These are phyloP conservation scores for Dione vanillae DNA, from an alignment of 2,888 invertebrate genomes.

Conservation along the genomic window DNA sequence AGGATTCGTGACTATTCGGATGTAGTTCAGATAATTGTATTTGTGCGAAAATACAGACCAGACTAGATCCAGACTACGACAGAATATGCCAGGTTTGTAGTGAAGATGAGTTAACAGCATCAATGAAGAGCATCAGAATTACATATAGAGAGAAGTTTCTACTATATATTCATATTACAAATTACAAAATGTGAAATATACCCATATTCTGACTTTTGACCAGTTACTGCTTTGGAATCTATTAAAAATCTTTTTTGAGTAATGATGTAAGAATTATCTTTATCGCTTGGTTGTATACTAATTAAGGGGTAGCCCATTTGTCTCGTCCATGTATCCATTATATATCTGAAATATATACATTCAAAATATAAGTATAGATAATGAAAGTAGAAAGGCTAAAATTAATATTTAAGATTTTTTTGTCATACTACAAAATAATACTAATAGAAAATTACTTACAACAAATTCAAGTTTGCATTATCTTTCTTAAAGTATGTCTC, in stretches of 20 bases:
- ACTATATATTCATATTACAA: too few species aligned
- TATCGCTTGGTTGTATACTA: constrained; percentile 76
- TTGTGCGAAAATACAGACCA: too few species aligned
- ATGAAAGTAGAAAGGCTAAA: not conserved
- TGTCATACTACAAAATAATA: not conserved
- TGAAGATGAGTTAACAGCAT: too few species aligned
- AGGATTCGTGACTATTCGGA: too few species aligned
- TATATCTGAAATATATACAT: constrained; percentile 65
- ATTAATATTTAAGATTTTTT: too few species aligned
- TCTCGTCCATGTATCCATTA: constrained; percentile 95
- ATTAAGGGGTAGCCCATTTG: constrained; percentile 95
- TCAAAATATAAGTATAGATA: too few species aligned
- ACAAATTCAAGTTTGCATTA: constrained; percentile 80
- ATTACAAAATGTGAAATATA: constrained; percentile 58
- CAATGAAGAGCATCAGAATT: too few species aligned
- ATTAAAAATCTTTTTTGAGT: constrained; percentile 91
- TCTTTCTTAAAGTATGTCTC: constrained; percentile 80
- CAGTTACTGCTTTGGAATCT: constrained; percentile 85
- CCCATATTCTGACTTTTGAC: constrained; percentile 79
- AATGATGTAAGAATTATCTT: constrained; percentile 81
- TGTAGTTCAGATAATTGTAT: too few species aligned
- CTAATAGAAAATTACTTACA: constrained; percentile 59
- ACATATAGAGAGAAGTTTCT: too few species aligned
- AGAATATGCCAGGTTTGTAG: too few species aligned
- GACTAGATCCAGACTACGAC: too few species aligned